Percentiles rank a stretch among this genome's conserved stretches.
Conservation (phyloP, 2,888 invertebrate species). For the Leptinotarsa juncta region DNA sequence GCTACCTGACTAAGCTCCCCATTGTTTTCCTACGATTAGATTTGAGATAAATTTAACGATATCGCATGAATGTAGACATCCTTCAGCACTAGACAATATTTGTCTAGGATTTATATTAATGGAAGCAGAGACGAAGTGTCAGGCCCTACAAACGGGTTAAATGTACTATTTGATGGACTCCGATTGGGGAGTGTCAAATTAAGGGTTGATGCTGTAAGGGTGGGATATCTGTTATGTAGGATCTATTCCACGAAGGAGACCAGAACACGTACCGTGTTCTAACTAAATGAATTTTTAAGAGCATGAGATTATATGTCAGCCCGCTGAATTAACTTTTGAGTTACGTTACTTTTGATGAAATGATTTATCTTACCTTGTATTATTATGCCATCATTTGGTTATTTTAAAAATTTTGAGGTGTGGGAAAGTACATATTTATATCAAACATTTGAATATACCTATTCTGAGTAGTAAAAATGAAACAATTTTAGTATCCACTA, state of each 20-base stretch:
- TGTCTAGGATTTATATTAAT: constrained; percentile 45
- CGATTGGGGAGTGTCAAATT: constrained; percentile 40
- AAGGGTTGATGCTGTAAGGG: constrained; percentile 35
- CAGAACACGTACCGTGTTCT: neutral
- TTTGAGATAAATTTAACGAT: constrained; percentile 19
- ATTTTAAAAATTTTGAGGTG: no score
- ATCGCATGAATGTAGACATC: constrained; percentile 22
- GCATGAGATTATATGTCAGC: no score
- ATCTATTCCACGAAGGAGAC: constrained; percentile 22
- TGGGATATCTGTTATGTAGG: constrained; percentile 12
- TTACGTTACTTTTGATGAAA: no score
- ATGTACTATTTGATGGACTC: constrained; percentile 42
- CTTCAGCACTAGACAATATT: constrained; percentile 31
- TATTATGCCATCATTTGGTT: no score
- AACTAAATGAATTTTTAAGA: neutral
- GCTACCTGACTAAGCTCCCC: constrained; percentile 19
- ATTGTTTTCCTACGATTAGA: constrained; percentile 23
- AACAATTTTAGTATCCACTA: no score
- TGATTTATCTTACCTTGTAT: no score
- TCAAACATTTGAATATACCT: no score
- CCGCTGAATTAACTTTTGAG: no score
- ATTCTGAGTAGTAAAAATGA: no score
- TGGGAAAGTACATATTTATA: no score
- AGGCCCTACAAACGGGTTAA: constrained; percentile 38
- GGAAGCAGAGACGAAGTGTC: constrained; percentile 40